phyloP scores from a whole-genome alignment of 2,113 vertebrate species.

The Hystrix brachyura region DNA sequence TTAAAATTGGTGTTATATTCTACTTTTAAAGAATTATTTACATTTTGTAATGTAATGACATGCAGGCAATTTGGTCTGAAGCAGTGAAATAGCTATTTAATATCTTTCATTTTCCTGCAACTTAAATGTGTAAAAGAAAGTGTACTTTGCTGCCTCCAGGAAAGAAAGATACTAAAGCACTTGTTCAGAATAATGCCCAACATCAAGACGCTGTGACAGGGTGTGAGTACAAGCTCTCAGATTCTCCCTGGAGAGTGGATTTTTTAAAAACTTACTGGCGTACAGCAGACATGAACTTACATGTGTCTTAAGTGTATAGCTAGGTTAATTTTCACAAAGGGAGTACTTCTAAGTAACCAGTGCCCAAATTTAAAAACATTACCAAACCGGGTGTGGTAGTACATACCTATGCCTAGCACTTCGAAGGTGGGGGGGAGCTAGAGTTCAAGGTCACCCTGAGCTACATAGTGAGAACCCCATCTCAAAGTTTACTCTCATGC shows the following conservation, averaged over 20 bases:
- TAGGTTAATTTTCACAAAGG: background rate
- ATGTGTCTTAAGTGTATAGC: background rate
- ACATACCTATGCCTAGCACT: background rate
- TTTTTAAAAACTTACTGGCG: background rate
- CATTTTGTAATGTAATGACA: slow-evolving; percentile 10
- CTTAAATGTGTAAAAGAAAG: background rate
- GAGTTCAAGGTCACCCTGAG: background rate
- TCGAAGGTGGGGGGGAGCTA: background rate
- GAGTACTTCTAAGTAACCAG: background rate
- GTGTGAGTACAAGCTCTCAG: background rate
- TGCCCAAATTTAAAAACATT: background rate
- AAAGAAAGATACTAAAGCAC: background rate
- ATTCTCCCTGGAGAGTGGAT: slow-evolving; percentile 1
- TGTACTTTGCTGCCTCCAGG: background rate
- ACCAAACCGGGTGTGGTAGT: background rate
- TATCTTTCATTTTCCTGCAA: background rate
- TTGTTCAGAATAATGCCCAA: background rate
- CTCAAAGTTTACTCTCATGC: background rate
- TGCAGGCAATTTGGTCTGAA: background rate
- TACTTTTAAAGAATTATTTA: slow-evolving; percentile 22
- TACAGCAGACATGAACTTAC: background rate
- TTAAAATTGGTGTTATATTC: background rate
- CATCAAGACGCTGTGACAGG: background rate
- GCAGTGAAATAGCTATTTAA: background rate
- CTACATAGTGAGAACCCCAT: background rate